Conservation (phyloP, 2,888 invertebrate species). For the Andricus curvator region DNA sequence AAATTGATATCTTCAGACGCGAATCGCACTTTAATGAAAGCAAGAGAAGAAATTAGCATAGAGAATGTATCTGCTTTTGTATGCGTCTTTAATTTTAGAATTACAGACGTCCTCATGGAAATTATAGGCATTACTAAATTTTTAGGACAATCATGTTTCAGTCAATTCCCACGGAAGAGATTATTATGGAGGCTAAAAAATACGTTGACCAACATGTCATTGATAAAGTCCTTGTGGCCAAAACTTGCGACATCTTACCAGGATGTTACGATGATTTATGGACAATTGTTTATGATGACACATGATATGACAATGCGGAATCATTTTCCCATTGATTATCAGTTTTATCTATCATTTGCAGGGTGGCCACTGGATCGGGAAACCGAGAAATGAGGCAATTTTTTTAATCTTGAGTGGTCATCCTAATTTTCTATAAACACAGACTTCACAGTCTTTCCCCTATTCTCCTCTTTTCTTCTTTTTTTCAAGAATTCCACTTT, state of each 20-base stretch:
- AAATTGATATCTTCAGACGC: conserved; percentile 2
- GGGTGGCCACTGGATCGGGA: too few relatives aligned
- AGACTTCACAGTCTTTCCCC: too few relatives aligned
- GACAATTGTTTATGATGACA: background rate
- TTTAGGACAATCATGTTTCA: background rate
- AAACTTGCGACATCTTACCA: background rate
- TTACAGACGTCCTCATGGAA: background rate
- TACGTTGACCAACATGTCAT: background rate
- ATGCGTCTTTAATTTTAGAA: background rate
- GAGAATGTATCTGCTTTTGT: background rate
- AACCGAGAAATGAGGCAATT: too few relatives aligned
- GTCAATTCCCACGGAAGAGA: background rate
- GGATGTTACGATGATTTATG: background rate
- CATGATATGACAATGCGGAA: background rate
- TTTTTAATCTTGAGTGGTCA: too few relatives aligned
- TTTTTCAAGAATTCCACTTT: too few relatives aligned
- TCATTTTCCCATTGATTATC: background rate
- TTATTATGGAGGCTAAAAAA: background rate
- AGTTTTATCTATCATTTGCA: background rate
- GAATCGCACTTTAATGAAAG: background rate
- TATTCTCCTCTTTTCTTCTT: too few relatives aligned
- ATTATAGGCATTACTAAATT: background rate
- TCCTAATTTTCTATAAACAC: background rate
- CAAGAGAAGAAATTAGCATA: background rate
- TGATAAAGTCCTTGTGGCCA: background rate